A percentile compares a stretch with the other conserved stretches of the same genome.
phyloP scores from a whole-genome alignment of 2,888 invertebrate genomes.

The Polyploca ridens region DNA sequence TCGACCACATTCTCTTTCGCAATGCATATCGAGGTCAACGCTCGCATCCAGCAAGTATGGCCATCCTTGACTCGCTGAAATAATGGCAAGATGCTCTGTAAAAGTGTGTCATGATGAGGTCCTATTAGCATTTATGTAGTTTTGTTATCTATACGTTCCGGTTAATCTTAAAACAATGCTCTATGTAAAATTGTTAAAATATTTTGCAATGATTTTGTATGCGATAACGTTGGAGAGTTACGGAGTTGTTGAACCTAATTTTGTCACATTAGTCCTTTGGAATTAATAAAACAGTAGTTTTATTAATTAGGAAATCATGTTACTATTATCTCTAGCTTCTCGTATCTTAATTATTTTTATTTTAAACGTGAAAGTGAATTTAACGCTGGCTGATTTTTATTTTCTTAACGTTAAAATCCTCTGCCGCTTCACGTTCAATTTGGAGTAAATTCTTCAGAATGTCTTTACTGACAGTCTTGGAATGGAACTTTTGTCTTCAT shows the following conservation, averaged over 20 bases:
- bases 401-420: too few relatives aligned
- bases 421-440: too few relatives aligned
- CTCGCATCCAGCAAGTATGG: conserved; percentile 20
- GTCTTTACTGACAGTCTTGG: too few relatives aligned
- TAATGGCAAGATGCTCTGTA: conserved; percentile 16
- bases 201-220: conserved; percentile 8
- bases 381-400: too few relatives aligned
- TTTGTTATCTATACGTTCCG: conserved; percentile 13
- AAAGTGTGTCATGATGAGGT: conserved; percentile 17
- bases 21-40: conserved; percentile 35
- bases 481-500: background rate
- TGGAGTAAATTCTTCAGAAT: too few relatives aligned
- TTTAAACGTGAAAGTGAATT: too few relatives aligned
- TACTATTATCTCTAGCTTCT: too few relatives aligned
- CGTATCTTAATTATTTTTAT: too few relatives aligned
- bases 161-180: conserved; percentile 16
- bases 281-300: too few relatives aligned
- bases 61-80: conserved; percentile 30
- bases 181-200: conserved; percentile 2
- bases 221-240: background rate
- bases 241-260: background rate
- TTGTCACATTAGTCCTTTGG: background rate
- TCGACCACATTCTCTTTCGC: conserved; percentile 36
- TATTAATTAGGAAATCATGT: too few relatives aligned
- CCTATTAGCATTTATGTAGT: conserved; percentile 15